Conservation (phyloP, 2,888 invertebrate genomes). For the Drosophila tanythrix region DNA sequence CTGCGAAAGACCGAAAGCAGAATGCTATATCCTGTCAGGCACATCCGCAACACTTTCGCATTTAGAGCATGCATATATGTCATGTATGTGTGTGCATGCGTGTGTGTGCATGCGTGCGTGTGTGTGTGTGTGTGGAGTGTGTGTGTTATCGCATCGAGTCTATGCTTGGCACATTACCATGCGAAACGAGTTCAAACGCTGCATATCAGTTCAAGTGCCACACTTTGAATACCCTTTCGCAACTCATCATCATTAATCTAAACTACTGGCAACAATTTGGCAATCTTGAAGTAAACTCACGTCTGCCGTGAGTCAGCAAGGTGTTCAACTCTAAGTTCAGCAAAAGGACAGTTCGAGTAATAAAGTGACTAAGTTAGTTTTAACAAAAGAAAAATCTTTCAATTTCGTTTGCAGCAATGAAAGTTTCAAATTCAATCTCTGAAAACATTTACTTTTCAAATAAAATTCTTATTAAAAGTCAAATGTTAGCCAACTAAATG, state of each 20-base stretch:
- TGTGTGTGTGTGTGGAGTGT: not conserved
- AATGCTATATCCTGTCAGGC: slow-evolving; percentile 67
- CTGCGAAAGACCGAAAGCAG: slow-evolving; percentile 39
- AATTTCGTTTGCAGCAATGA: not conserved
- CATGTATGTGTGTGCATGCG: not conserved
- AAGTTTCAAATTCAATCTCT: not conserved
- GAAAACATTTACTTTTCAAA: not conserved
- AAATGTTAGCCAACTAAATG: not conserved
- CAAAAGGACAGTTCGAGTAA: not conserved
- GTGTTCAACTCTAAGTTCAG: not conserved
- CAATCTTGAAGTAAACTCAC: not conserved
- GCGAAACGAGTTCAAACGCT: slow-evolving; percentile 43
- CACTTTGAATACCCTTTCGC: slow-evolving; percentile 37
- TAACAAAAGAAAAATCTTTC: not conserved
- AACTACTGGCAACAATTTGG: slow-evolving; percentile 2
- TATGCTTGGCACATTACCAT: slow-evolving; percentile 49
- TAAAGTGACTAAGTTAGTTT: not conserved
- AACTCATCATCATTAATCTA: slow-evolving; percentile 26
- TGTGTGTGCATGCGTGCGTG: not conserved
- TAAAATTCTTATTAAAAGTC: not conserved
- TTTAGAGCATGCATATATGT: slow-evolving; percentile 27
- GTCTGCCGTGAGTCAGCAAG: not conserved
- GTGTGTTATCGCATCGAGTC: slow-evolving; percentile 19
- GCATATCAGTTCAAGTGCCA: slow-evolving; percentile 18
- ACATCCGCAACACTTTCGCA: slow-evolving; percentile 64